Evolutionary conservation across 2,888 invertebrate species (phyloP).

Genomic region (Conus canariensis): DNA sequence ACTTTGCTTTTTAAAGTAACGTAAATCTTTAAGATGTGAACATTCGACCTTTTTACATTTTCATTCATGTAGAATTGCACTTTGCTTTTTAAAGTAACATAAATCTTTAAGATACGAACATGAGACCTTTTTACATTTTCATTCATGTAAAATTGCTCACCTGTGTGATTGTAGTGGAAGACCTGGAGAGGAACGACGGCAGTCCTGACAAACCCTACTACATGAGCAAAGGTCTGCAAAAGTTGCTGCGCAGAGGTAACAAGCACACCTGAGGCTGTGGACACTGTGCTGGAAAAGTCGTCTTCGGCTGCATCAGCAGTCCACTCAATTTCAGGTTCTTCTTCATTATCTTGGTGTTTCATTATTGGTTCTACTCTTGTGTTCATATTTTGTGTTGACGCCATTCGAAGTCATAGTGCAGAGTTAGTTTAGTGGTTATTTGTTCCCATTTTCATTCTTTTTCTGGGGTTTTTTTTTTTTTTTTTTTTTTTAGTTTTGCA

Average conservation of each 20-base stretch:
- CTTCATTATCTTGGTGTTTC: background rate
- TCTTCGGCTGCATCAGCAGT: background rate
- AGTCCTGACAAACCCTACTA: conserved; percentile 92
- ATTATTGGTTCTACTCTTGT: background rate
- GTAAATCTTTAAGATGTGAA: no score
- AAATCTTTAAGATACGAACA: no score
- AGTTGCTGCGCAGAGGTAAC: conserved; percentile 83
- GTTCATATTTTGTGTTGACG: background rate
- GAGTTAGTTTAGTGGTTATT: no score
- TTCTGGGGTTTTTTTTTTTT: no score
- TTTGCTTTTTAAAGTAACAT: no score
- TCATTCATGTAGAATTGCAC: no score
- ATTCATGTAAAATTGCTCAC: no score
- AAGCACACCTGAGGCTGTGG: background rate
- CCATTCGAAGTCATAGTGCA: background rate
- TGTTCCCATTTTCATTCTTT: no score
- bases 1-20: no score
- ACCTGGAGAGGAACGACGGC: conserved; percentile 96
- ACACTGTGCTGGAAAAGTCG: background rate
- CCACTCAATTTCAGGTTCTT: background rate
- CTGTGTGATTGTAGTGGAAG: conserved; percentile 84
- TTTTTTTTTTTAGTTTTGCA: no score
- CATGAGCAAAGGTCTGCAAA: conserved; percentile 95
- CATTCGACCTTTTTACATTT: background rate
- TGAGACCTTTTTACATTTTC: no score